Conservation (phyloP, 1,140 invertebrate species). For the Tribolium castaneum region DNA sequence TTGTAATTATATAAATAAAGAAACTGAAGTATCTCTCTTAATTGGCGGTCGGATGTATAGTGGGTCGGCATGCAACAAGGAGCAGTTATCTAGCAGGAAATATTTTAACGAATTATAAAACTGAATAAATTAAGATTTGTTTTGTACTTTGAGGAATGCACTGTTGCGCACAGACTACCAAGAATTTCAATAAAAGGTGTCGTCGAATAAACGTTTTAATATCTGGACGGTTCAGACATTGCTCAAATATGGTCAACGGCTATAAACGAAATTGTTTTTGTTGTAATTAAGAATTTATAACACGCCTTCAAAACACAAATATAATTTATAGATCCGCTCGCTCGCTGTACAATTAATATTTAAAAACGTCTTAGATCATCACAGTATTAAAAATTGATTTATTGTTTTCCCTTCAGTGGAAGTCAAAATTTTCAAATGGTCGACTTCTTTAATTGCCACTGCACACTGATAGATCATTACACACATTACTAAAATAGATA, state of each 20-base stretch:
- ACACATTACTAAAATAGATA: slow-evolving; percentile 15
- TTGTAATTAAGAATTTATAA: slow-evolving; percentile 31
- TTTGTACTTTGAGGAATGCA: slow-evolving; percentile 17
- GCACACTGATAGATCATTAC: slow-evolving; percentile 18
- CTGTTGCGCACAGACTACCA: slow-evolving; percentile 14
- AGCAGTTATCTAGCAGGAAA: slow-evolving; percentile 38
- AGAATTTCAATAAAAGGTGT: slow-evolving; percentile 29
- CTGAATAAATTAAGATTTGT: slow-evolving; percentile 39
- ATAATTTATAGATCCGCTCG: slow-evolving; percentile 22
- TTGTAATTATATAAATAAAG: slow-evolving; percentile 44
- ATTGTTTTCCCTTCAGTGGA: not conserved
- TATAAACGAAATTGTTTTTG: slow-evolving; percentile 14
- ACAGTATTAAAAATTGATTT: slow-evolving; percentile 30
- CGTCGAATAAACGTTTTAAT: slow-evolving; percentile 15
- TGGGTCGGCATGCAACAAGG: slow-evolving; percentile 37
- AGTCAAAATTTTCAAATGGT: not conserved
- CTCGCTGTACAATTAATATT: slow-evolving; percentile 25
- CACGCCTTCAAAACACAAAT: slow-evolving; percentile 17
- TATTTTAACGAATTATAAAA: slow-evolving; percentile 43
- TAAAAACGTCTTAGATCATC: slow-evolving; percentile 12
- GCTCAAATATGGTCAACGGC: slow-evolving; percentile 12
- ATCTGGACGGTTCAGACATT: slow-evolving; percentile 16
- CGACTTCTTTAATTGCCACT: not conserved
- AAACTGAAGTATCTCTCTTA: slow-evolving; percentile 37
- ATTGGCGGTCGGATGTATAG: slow-evolving; percentile 36